Base-by-base conservation (phyloP, 2,888 invertebrate species). In the Poecilus cupreus region DNA sequence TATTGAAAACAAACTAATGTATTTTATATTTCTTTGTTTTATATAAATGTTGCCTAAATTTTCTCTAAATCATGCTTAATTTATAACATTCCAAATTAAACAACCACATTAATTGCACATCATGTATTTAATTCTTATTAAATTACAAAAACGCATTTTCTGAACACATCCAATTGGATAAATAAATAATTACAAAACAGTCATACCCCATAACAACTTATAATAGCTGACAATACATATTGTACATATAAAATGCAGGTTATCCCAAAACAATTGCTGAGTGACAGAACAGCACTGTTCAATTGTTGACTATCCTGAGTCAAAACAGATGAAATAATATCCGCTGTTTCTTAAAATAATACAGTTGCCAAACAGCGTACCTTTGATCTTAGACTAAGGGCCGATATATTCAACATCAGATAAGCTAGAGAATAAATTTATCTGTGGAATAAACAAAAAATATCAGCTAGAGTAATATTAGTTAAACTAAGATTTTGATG, bases 1-100 rank as follows among this genome's bases (percentile, higher is more conserved):
- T 80, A 80, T 80, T 80, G 80, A 80, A 80, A 80, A 80, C 37
- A 70, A 80, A 72, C 13, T 26, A 39, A 57, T 24, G 72, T 80
- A 72, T 80, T 80, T 80, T 64, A 77, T 46, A 60, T 26, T 26
- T 11, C 22, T 24, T 24, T n/a, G 26, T 57, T 57, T 32, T 32
- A 32, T 32, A 32, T 32, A 32, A 32, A 26, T 26, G 26, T 26
- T 26, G 26, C 26, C 3, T 26, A 26, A 32, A 8, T 32, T 32
- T 32, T 32, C 32, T 32, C 32, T n/a, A n/a, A n/a, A 32, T 32
- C 5, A 32, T 6, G 8, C 32, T 8, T 32, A 32, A 32, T 32
- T 32, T 32, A n/a, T n/a, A n/a, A n/a, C 1, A 32, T 32, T 32
- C n/a, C 43, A 43, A 13, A 13, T 4, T 0, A 43, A 43, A 43